Conservation (phyloP, 2,888 invertebrate species). For the Gryllus longicercus region DNA sequence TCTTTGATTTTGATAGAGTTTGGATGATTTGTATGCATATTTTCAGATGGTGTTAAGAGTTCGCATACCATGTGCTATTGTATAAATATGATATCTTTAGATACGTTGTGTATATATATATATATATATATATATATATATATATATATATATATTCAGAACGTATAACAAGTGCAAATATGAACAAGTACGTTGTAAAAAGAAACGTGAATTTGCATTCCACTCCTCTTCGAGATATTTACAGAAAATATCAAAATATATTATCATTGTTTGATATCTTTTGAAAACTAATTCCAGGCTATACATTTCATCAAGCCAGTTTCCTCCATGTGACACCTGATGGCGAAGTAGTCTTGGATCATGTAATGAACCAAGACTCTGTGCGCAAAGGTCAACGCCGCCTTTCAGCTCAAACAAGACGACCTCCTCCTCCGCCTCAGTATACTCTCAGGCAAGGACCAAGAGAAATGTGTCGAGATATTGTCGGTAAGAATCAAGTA, state of each 20-base stretch:
- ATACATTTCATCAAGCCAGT: slow-evolving; percentile 68
- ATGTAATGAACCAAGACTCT: slow-evolving; percentile 49
- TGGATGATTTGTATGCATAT: no score
- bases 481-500: slow-evolving; percentile 49
- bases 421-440: slow-evolving; percentile 36
- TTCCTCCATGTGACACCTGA: slow-evolving; percentile 62
- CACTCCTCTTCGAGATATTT: background rate
- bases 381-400: slow-evolving; percentile 49
- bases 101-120: no score
- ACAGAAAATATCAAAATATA: background rate
- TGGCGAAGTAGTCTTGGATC: slow-evolving; percentile 61
- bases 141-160: no score
- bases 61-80: no score
- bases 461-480: slow-evolving; percentile 60
- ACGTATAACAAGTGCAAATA: no score
- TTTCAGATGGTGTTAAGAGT: no score
- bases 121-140: no score
- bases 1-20: no score
- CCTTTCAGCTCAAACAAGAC: slow-evolving; percentile 48
- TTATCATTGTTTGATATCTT: slow-evolving; percentile 22
- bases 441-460: slow-evolving; percentile 46
- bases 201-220: no score
- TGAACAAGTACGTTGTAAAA: no score
- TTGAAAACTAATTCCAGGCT: slow-evolving; percentile 48
- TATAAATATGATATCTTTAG: no score